phyloP scores from a whole-genome alignment of 2,888 invertebrate species.

The Chrysopilus asiliformis region DNA sequence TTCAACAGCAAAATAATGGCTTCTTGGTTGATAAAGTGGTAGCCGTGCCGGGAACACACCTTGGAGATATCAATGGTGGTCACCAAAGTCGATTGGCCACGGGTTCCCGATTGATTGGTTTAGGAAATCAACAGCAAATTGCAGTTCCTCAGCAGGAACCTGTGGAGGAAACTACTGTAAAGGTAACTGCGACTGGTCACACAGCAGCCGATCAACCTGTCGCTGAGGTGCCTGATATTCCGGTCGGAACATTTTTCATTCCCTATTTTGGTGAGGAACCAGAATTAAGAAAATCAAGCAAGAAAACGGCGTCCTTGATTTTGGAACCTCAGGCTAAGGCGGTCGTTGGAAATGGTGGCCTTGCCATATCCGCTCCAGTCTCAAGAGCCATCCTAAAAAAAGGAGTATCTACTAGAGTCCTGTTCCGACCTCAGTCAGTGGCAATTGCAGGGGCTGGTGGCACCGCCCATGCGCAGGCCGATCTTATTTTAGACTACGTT shows the following conservation, averaged over 20 bases:
- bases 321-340: constrained; percentile 54
- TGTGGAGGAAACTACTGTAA: constrained; percentile 16
- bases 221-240: constrained; percentile 24
- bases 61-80: background rate
- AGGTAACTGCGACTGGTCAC: constrained; percentile 27
- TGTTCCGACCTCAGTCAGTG: constrained; percentile 52
- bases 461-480: constrained; percentile 60
- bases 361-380: constrained; percentile 55
- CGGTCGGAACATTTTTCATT: constrained; percentile 28
- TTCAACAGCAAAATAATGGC: constrained; percentile 26
- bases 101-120: constrained; percentile 1
- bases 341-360: constrained; percentile 49
- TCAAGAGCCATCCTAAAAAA: constrained; percentile 49
- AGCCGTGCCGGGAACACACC: constrained; percentile 20
- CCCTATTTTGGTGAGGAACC: constrained; percentile 19
- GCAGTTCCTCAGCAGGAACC: background rate
- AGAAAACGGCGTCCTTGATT: constrained; percentile 34
- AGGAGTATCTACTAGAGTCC: constrained; percentile 46
- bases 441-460: constrained; percentile 65
- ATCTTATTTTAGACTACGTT: constrained; percentile 44
- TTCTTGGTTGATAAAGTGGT: constrained; percentile 30
- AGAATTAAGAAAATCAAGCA: background rate
- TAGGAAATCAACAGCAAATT: background rate
- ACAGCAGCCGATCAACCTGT: constrained; percentile 26
- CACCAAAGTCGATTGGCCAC: background rate